Base-by-base conservation (phyloP, 2,888 invertebrate species). In the Coremacera marginata region DNA sequence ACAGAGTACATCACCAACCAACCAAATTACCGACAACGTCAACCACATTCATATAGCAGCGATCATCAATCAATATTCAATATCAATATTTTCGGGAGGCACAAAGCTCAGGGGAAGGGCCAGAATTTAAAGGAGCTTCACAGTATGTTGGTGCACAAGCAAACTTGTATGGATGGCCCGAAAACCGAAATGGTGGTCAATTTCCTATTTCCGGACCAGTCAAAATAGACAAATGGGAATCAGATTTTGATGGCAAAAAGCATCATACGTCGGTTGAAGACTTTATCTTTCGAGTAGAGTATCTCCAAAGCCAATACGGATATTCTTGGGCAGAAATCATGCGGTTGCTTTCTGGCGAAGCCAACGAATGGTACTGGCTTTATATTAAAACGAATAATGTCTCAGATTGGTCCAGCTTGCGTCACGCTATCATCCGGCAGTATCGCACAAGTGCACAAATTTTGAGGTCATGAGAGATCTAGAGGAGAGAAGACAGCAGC, bases 291-390 rank as follows among this genome's bases (percentile, higher is more conserved):
- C 49, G 78, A 2, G 3, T 78, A 37, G 78, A 78, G 25, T 34
- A 52, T 16, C 37, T 74, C 3, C 77, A 77, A 25, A 27, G 51
- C 9, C 67, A 67, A 34, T 68, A 77, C 22, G 34, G 49, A 8
- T 71, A 70, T 16, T 63, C 62, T 0, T 74, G 70, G 74, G 31
- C 34, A 0, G 67, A 74, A 51, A 63, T 77, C 1, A 2, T 74
- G 0, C 51, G 70, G 0, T n/a, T 77, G 16, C 11, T 77, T 2
- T 9, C 57, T 0, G 79, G 77, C 0, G 22, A 55, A 7, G 77
- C 76, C 4, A 55, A 31, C 14, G 74, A 79, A n/a, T 73, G 76
- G 77, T 79, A 77, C 22, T 77, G 77, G 76, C 51, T 70, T 1
- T 73, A 73, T 11, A 16, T 76, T 0, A 73, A 62, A 8, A 77